Evolutionary conservation across 2,113 vertebrate species (phyloP), one percentile per base, ranked within the genome.

Genomic region (Shinisaurus crocodilurus): DNA sequence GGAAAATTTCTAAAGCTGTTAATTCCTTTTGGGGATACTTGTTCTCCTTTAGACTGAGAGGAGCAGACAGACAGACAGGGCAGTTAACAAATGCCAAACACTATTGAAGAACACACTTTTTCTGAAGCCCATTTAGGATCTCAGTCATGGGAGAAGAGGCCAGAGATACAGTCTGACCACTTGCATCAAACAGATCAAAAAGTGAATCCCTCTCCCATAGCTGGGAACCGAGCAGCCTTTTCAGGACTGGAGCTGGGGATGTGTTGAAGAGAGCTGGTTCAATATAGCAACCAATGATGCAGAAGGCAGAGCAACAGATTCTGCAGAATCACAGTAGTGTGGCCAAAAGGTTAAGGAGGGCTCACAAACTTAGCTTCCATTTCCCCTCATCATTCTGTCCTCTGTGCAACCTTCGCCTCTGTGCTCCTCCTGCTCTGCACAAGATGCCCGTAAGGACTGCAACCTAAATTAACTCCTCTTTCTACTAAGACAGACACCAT

Each of bases 1-100:
- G 1, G 0, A 2, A 93, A 60, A 81, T 34, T 94, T 94, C 91
- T 93, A 93, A 92, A 91, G 92, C 89, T 91, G 75, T 93, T 40
- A 10, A n/a, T 93, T 89, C 87, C 88, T 1, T 0, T 72, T 0
- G 0, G 79, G 87, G 83, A 94, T 87, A 1, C 1, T 69, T 72
- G 81, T 74, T 89, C 90, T 84, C 77, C 82, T 80, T 63, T 3
- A 79, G 82, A 80, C 86, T 82, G 89, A 69, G 45, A 94, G 91
- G 63, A 94, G 86, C 75, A 93, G 87, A 85, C 45, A 93, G 87
- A 85, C 45, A 69, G 18, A 43, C 86, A 88, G 87, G 69, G 34
- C 45, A 89, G n/a, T 23, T 0, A 3, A 91, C 86, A 57, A 88
- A 85, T 87, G 54, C 88, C 76, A 85, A 88, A 80, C 88, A 65